phyloP scores from a whole-genome alignment of 2,113 vertebrate genomes.

The Microcebus tavaratra region DNA sequence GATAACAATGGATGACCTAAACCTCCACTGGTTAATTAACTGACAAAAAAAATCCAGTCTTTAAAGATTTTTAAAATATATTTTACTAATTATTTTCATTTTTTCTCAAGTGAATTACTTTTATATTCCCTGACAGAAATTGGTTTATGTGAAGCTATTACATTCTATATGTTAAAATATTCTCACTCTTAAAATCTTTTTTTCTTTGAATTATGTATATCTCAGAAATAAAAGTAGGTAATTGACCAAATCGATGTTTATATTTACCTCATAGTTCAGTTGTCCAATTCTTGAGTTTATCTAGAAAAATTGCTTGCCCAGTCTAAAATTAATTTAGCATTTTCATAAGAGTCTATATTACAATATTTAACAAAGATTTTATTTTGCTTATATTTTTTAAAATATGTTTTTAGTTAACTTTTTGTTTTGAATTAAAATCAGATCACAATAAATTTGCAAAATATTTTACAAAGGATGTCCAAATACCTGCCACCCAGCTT shows the following conservation, averaged over 20 bases:
- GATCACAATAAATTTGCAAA: background rate
- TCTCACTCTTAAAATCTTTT: background rate
- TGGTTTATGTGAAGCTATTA: background rate
- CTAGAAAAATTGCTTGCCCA: background rate
- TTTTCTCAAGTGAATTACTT: background rate
- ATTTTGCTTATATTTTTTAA: background rate
- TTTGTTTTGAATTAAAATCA: background rate
- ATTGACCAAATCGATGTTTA: background rate
- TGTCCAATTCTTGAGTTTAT: background rate
- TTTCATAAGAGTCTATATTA: background rate
- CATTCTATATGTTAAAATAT: background rate
- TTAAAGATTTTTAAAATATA: background rate
- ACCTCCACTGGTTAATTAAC: background rate
- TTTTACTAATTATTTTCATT: background rate
- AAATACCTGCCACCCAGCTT: rapidly evolving
- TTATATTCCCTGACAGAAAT: background rate
- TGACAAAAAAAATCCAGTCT: background rate
- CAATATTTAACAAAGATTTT: background rate
- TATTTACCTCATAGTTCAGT: background rate
- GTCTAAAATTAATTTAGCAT: background rate
- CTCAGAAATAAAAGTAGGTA: background rate
- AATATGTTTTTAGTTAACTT: background rate
- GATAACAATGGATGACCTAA: background rate
- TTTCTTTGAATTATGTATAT: background rate
- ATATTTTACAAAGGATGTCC: background rate